Percentiles rank a stretch among this genome's conserved stretches.
phyloP scores from a whole-genome alignment of 2,113 vertebrate species.

The Lepus americanus region DNA sequence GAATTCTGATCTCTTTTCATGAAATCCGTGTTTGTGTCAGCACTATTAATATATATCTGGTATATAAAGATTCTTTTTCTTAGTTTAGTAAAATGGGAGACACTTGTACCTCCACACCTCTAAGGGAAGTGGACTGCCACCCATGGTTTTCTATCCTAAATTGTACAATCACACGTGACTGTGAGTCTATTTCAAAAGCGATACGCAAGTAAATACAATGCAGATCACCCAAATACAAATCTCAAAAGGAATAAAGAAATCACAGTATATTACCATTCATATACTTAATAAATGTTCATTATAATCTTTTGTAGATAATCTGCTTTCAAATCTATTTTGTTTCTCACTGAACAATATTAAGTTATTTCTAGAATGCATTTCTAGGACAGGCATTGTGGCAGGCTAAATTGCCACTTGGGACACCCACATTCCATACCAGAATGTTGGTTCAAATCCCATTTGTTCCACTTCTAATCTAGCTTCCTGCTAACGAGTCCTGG shows the following conservation, averaged over 20 bases:
- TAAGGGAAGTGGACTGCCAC: not conserved
- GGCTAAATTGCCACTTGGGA: too few species aligned
- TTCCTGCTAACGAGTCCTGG: too few species aligned
- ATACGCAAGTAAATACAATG: conserved; percentile 2
- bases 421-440: too few species aligned
- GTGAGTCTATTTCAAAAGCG: conserved; percentile 29
- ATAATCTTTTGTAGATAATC: not conserved
- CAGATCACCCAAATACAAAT: not conserved
- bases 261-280: not conserved
- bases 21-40: not conserved
- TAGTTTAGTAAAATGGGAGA: not conserved
- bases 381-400: too few species aligned
- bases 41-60: not conserved
- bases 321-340: conserved; percentile 27
- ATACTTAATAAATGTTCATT: conserved; percentile 38
- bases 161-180: not conserved
- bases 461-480: too few species aligned
- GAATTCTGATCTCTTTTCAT: not conserved
- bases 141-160: conserved; percentile 54
- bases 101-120: not conserved
- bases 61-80: not conserved
- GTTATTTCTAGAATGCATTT: not conserved
- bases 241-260: conserved; percentile 31
- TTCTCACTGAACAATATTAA: conserved; percentile 1
- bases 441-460: too few species aligned